phyloP scores from a whole-genome alignment of 2,113 vertebrate genomes.

The Erythrocercus mccallii region DNA sequence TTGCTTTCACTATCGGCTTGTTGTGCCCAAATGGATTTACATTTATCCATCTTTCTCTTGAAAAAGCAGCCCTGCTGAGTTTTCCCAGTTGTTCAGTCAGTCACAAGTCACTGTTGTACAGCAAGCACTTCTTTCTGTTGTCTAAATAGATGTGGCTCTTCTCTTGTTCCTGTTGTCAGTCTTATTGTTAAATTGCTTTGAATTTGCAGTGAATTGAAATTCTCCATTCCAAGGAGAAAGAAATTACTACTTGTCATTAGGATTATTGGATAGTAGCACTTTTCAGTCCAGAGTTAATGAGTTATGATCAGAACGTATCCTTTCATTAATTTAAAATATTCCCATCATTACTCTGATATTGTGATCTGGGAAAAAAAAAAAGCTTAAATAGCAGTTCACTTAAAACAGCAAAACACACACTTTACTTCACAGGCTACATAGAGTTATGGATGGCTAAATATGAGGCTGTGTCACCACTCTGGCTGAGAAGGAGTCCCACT shows the following conservation, averaged over 20 bases:
- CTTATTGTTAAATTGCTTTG: constrained; percentile 27
- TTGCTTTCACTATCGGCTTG: accelerated
- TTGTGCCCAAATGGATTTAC: neutral
- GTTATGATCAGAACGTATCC: neutral
- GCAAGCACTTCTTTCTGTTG: neutral
- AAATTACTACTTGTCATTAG: constrained; percentile 8
- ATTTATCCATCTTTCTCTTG: neutral
- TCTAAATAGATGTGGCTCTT: constrained; percentile 20
- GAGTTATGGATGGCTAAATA: neutral
- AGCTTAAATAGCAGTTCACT: neutral
- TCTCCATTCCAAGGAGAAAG: neutral
- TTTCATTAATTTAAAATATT: constrained; percentile 1
- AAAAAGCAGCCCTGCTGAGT: neutral
- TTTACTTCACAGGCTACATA: neutral
- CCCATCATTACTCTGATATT: neutral
- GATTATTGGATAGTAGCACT: neutral
- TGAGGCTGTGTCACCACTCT: neutral
- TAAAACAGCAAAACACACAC: neutral
- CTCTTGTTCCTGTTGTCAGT: neutral
- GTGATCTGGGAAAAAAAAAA: neutral
- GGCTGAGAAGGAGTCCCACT: neutral
- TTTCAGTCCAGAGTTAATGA: neutral
- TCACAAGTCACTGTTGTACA: constrained; percentile 8
- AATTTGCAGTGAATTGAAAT: constrained; percentile 2
- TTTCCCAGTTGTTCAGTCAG: constrained; percentile 16